Conservation (phyloP, 2,797 vertebrate species). For the Simalia tracyae region DNA sequence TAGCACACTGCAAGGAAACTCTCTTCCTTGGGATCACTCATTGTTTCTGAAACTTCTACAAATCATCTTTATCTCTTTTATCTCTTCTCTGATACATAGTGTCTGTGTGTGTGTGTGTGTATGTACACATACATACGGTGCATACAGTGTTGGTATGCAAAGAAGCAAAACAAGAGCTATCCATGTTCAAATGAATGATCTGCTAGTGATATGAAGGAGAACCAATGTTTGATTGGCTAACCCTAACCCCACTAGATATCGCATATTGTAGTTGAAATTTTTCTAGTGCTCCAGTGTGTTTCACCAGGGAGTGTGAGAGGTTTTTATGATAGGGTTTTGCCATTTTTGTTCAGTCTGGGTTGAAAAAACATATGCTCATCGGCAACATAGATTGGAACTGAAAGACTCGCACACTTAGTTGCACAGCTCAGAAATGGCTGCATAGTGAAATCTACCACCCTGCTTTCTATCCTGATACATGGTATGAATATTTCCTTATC, state of each 20-base stretch:
- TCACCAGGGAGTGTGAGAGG: neutral
- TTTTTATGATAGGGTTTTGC: neutral
- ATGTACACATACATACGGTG: too few relatives aligned
- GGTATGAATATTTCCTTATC: too few relatives aligned
- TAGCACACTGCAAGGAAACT: neutral
- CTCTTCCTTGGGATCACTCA: neutral
- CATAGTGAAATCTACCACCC: too few relatives aligned
- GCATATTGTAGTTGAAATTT: neutral
- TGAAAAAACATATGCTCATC: too few relatives aligned
- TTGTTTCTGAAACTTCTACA: neutral
- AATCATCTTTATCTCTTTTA: neutral
- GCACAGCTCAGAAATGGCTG: too few relatives aligned
- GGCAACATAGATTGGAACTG: neutral
- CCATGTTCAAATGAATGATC: neutral
- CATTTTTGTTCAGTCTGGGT: neutral
- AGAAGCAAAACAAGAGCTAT: neutral
- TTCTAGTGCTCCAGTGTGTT: neutral
- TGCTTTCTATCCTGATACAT: too few relatives aligned
- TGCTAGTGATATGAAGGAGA: conserved; percentile 8
- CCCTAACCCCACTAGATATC: neutral
- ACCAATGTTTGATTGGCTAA: neutral
- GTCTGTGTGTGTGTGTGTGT: too few relatives aligned
- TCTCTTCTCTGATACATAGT: neutral
- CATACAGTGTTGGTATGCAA: neutral
- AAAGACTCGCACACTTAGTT: neutral